These are phyloP conservation scores for Diorhabda sublineata DNA, from an alignment of 1,140 invertebrate genomes.

Conservation along the genomic window DNA sequence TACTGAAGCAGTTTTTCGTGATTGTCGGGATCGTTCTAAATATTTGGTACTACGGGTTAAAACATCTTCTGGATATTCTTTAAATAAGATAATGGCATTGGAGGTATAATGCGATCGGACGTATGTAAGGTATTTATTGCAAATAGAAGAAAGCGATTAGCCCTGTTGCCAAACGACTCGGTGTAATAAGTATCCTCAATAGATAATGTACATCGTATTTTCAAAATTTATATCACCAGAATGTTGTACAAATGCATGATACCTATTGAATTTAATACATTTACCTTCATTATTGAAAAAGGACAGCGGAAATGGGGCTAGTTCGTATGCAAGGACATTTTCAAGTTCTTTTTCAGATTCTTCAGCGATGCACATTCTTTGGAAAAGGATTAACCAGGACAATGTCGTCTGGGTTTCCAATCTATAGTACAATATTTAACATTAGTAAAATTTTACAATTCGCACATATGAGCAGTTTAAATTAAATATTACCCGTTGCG, in stretches of 20 bases:
- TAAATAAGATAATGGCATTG: constrained; percentile 37
- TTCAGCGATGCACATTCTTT: neutral
- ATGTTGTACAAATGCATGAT: neutral
- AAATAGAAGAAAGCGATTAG: constrained; percentile 40
- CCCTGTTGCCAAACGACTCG: constrained; percentile 38
- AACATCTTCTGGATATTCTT: constrained; percentile 17
- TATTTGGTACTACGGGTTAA: neutral
- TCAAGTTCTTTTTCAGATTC: neutral
- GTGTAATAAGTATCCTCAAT: constrained; percentile 41
- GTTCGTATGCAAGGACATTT: neutral
- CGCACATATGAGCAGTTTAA: too few relatives aligned
- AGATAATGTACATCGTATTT: constrained; percentile 34
- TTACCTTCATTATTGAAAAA: constrained; percentile 4
- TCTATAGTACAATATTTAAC: too few relatives aligned
- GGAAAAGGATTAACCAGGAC: neutral
- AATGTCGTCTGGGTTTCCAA: neutral
- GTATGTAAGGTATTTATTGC: constrained; percentile 29
- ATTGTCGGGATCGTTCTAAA: neutral
- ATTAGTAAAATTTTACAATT: too few relatives aligned
- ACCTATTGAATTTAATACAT: neutral
- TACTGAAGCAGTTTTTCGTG: neutral
- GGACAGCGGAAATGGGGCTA: neutral
- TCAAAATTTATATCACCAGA: neutral
- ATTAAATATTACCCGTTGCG: too few relatives aligned
- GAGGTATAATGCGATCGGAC: constrained; percentile 33